Percentiles rank a stretch among this genome's conserved stretches.
Conservation (phyloP, 2,113 vertebrate species). For the Lophius piscatorius region DNA sequence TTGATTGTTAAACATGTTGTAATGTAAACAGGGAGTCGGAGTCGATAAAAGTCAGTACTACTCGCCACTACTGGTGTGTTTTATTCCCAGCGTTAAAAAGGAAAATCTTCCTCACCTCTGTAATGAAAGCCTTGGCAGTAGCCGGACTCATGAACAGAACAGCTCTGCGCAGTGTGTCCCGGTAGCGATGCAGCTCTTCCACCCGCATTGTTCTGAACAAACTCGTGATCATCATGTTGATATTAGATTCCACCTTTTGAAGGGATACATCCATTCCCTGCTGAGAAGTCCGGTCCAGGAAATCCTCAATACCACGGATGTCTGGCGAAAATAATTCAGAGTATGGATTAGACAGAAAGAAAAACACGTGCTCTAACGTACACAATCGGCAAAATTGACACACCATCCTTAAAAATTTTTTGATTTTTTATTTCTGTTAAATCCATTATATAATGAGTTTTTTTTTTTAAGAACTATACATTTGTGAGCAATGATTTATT, state of each 20-base stretch:
- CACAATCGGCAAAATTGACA: too few relatives aligned
- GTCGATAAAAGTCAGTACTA: too few relatives aligned
- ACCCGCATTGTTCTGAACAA: slow-evolving; percentile 95
- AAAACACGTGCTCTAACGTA: background rate
- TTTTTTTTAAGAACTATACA: too few relatives aligned
- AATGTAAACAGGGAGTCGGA: too few relatives aligned
- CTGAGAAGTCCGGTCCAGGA: slow-evolving; percentile 95
- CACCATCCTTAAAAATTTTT: too few relatives aligned
- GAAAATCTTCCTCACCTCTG: slow-evolving; percentile 83
- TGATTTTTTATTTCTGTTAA: background rate
- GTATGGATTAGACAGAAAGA: too few relatives aligned
- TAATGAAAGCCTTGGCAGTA: slow-evolving; percentile 95
- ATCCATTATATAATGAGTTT: background rate
- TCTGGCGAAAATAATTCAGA: slow-evolving; percentile 80
- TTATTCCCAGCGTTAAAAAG: background rate
- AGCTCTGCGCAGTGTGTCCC: slow-evolving; percentile 93
- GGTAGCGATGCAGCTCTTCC: slow-evolving; percentile 95
- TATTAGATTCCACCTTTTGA: slow-evolving; percentile 98
- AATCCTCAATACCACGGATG: slow-evolving; percentile 98
- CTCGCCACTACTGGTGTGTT: background rate
- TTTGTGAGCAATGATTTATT: too few relatives aligned
- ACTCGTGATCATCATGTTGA: slow-evolving; percentile 98
- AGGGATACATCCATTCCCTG: slow-evolving; percentile 99
- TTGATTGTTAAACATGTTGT: too few relatives aligned
- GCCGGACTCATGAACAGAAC: slow-evolving; percentile 95